Evolutionary conservation across 2,797 vertebrate species (phyloP), one percentile per base, ranked within the genome.

Genomic region (Taeniopygia guttata): DNA sequence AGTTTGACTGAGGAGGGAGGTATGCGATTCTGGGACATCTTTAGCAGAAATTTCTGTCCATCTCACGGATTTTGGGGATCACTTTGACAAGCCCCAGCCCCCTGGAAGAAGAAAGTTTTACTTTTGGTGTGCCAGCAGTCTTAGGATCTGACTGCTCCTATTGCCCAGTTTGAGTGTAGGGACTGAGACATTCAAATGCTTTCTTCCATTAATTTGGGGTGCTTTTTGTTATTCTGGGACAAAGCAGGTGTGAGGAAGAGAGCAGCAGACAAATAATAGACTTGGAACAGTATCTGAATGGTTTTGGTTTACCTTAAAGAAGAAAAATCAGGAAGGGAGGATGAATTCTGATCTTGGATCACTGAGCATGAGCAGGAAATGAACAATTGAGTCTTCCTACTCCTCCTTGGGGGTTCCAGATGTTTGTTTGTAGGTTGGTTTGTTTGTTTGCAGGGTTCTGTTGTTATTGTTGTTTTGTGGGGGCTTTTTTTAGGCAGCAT

Each of bases 1-100:
- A 29, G 19, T 66, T 11, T 86, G 70, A 38, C 4, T 55, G 63
- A 48, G 22, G 16, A 69, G n/a, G 38, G 45, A 81, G 48, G 4
- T 0, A 0, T 45, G n/a, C 0, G 0, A 5, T 69, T 73, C 73
- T 54, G 45, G 46, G 42, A 34, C 20, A 36, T 5, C 36, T 80
- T 68, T 66, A 59, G 38, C 48, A 69, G 66, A 69, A 70, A 25
- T 66, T 85, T 78, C 76, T n/a, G 62, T 60, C 32, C 51, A 56
- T 77, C 40, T 32, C 67, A 43, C 40, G 27, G 21, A 15, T 89
- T 22, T 8, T 90, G 42, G 80, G 55, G 59, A 75, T 75, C 6
- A 7, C 48, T 81, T 64, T 51, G 58, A 34, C 21, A 72, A 32
- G 18, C 23, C 52, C 63, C 29, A 51, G 9, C 11, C 10, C 9